Conservation (phyloP, 2,888 invertebrate species). For the Syrphus vitripennis region DNA sequence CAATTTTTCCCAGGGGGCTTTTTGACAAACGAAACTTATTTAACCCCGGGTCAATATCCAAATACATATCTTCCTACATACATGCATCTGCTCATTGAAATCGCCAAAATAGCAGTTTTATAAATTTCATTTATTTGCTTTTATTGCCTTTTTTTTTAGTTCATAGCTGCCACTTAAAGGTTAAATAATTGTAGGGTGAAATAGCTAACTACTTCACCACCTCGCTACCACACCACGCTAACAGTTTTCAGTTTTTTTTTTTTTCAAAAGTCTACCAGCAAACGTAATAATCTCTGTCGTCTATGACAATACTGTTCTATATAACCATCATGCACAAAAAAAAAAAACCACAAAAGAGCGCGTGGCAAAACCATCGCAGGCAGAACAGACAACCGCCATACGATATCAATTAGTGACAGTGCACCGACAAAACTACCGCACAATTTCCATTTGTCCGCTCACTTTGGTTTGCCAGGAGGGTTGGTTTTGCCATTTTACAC, state of each 20-base stretch:
- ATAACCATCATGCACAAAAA: not conserved
- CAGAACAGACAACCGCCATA: slow-evolving; percentile 65
- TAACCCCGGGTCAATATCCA: no score
- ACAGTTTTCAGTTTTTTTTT: not conserved
- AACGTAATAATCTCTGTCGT: slow-evolving; percentile 49
- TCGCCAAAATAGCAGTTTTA: not conserved
- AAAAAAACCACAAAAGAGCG: slow-evolving; percentile 53
- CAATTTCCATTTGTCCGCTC: slow-evolving; percentile 65
- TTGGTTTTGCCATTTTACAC: not conserved
- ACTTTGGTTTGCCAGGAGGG: slow-evolving; percentile 50
- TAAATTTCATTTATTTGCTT: not conserved
- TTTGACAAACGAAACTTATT: no score
- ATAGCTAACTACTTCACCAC: not conserved
- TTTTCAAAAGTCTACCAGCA: not conserved
- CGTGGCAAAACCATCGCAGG: slow-evolving; percentile 56
- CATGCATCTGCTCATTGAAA: not conserved
- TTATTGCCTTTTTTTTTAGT: not conserved
- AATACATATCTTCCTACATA: no score
- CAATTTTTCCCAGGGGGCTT: no score
- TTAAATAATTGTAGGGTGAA: not conserved
- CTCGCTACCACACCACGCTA: not conserved
- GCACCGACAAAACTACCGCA: slow-evolving; percentile 68
- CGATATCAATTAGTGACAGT: slow-evolving; percentile 69
- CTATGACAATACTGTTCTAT: slow-evolving; percentile 26
- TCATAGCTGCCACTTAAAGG: not conserved